These are phyloP conservation scores for Bombus ignitus DNA, from an alignment of 1,140 invertebrate species.

Conservation along the genomic window DNA sequence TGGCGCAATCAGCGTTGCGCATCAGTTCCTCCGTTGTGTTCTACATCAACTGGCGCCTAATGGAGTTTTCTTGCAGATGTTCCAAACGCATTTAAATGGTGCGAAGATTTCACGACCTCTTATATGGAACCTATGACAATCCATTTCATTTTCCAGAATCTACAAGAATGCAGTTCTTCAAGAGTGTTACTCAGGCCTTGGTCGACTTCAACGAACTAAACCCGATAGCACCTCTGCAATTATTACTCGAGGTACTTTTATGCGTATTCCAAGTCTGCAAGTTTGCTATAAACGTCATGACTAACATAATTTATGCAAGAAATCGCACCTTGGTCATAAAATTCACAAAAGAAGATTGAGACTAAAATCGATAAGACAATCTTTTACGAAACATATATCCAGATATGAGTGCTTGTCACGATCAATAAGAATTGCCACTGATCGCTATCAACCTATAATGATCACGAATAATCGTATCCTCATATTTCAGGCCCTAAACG, in stretches of 20 bases:
- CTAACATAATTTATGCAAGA: not conserved
- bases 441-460: not conserved
- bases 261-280: too few species aligned
- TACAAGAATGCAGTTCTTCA: constrained; percentile 92
- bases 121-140: not conserved
- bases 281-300: not conserved
- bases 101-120: constrained; percentile 33
- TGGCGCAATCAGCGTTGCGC: constrained; percentile 95
- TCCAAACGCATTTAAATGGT: constrained; percentile 94
- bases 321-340: not conserved
- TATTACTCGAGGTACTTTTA: constrained; percentile 90
- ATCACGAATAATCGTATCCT: not conserved
- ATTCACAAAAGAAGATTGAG: not conserved
- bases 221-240: constrained; percentile 95
- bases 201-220: constrained; percentile 99
- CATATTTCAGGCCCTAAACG: constrained; percentile 89
- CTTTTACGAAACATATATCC: not conserved
- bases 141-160: constrained; percentile 82
- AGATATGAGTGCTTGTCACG: not conserved
- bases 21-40: constrained; percentile 98
- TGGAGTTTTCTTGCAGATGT: constrained; percentile 98
- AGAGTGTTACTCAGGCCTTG: constrained; percentile 95
- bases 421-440: not conserved
- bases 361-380: not conserved
- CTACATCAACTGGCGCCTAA: constrained; percentile 98